phyloP scores from a whole-genome alignment of 2,888 invertebrate genomes.

The Noctua comes region DNA sequence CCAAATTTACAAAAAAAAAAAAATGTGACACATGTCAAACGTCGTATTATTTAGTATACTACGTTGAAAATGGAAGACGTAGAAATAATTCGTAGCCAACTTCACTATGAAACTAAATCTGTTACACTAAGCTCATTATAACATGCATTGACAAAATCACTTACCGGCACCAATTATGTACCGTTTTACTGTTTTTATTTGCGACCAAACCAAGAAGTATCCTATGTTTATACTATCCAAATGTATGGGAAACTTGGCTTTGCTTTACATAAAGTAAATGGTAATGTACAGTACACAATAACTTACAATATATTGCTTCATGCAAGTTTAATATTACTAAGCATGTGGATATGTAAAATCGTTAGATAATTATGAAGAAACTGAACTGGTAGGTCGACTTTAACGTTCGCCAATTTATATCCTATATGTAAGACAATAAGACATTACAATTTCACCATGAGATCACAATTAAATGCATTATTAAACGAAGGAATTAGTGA shows the following conservation, averaged over 20 bases:
- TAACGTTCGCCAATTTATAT: constrained; percentile 66
- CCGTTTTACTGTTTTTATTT: constrained; percentile 41
- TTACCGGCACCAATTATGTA: constrained; percentile 50
- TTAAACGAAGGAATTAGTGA: constrained; percentile 73
- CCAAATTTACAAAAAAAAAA: constrained; percentile 49
- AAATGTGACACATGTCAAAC: constrained; percentile 61
- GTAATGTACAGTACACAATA: constrained; percentile 66
- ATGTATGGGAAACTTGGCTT: constrained; percentile 56
- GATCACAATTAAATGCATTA: constrained; percentile 89
- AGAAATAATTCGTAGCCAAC: constrained; percentile 90
- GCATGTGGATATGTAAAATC: constrained; percentile 65
- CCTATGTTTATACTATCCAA: constrained; percentile 58
- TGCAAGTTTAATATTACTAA: constrained; percentile 63
- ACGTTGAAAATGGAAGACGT: constrained; percentile 87
- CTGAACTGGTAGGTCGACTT: constrained; percentile 57
- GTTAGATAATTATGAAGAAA: constrained; percentile 58
- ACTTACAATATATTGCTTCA: constrained; percentile 65
- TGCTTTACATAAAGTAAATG: constrained; percentile 56
- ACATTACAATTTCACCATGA: constrained; percentile 76
- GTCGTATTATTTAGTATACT: constrained; percentile 63
- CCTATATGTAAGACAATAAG: constrained; percentile 68
- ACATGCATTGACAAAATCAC: constrained; percentile 73
- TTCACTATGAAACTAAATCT: constrained; percentile 79
- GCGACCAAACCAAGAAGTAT: constrained; percentile 59
- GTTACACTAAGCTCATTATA: constrained; percentile 79